These are phyloP conservation scores for Neelides folsomi DNA, from an alignment of 2,888 invertebrate species.

Conservation along the genomic window DNA sequence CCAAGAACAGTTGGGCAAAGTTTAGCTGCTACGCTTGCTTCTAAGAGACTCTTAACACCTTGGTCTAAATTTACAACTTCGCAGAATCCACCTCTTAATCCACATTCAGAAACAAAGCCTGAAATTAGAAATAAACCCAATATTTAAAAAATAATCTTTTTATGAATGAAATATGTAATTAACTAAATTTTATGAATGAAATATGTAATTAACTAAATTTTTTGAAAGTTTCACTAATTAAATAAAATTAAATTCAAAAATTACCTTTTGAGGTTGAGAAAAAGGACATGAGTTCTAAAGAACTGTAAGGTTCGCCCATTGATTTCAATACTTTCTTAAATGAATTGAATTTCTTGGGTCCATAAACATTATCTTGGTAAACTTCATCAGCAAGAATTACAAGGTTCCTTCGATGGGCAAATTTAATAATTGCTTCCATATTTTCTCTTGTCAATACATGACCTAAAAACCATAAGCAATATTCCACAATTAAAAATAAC, in stretches of 20 bases:
- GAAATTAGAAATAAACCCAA: too few relatives aligned
- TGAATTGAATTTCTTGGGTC: constrained; percentile 73
- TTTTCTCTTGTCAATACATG: constrained; percentile 73
- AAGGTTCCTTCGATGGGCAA: constrained; percentile 71
- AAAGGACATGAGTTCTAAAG: constrained; percentile 83
- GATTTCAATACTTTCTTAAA: constrained; percentile 87
- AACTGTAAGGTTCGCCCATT: constrained; percentile 71
- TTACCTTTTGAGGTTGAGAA: constrained; percentile 88
- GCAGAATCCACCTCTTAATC: constrained; percentile 85
- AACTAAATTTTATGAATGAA: too few relatives aligned
- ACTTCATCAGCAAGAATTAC: constrained; percentile 83
- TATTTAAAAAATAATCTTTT: too few relatives aligned
- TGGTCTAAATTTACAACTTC: constrained; percentile 81
- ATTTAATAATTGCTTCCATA: constrained; percentile 80
- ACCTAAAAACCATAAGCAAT: constrained; percentile 34
- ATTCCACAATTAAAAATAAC: too few relatives aligned
- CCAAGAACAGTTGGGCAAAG: constrained; percentile 87
- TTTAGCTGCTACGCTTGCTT: constrained; percentile 86
- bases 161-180: too few relatives aligned
- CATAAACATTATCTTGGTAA: constrained; percentile 94
- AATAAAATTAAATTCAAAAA: not conserved
- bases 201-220: too few relatives aligned
- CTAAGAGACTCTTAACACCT: constrained; percentile 63
- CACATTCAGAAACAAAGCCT: constrained; percentile 87
- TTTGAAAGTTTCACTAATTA: too few relatives aligned